Percentiles rank a stretch among this genome's conserved stretches.
Conservation (phyloP, 2,113 vertebrate genomes). For the Pipra filicauda region DNA sequence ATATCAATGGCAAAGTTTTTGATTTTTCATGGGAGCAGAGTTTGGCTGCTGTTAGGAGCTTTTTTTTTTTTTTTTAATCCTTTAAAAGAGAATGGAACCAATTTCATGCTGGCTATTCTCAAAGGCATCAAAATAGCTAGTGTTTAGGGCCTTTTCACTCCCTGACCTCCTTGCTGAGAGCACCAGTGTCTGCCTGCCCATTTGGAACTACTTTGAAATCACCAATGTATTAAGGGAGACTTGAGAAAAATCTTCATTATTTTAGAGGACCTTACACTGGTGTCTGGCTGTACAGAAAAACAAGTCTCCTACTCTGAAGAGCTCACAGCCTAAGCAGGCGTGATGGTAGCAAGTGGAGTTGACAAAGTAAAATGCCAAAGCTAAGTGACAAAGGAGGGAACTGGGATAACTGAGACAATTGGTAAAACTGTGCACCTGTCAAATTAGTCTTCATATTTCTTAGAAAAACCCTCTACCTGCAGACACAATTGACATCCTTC, state of each 20-base stretch:
- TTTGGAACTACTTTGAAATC: slow-evolving; percentile 3
- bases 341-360: not conserved
- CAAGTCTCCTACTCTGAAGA: not conserved
- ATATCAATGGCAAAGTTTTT: not conserved
- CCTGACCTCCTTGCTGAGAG: not conserved
- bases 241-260: slow-evolving; percentile 19
- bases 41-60: not conserved
- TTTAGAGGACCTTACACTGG: not conserved
- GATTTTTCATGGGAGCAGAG: not conserved
- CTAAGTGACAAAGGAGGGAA: not conserved
- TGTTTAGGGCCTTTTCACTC: not conserved
- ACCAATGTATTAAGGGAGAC: not conserved
- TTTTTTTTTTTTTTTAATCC: not conserved
- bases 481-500: not conserved
- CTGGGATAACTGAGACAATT: not conserved
- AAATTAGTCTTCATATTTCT: not conserved
- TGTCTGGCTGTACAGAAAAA: not conserved
- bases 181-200: not conserved
- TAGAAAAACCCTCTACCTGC: not conserved
- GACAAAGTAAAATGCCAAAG: not conserved
- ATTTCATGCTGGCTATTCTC: not conserved
- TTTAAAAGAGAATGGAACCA: slow-evolving; percentile 7
- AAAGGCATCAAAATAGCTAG: not conserved
- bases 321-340: not conserved
- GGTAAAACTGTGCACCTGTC: not conserved